Evolutionary conservation across 2,888 invertebrate species (phyloP).

Genomic region (Drosophila leonis): DNA sequence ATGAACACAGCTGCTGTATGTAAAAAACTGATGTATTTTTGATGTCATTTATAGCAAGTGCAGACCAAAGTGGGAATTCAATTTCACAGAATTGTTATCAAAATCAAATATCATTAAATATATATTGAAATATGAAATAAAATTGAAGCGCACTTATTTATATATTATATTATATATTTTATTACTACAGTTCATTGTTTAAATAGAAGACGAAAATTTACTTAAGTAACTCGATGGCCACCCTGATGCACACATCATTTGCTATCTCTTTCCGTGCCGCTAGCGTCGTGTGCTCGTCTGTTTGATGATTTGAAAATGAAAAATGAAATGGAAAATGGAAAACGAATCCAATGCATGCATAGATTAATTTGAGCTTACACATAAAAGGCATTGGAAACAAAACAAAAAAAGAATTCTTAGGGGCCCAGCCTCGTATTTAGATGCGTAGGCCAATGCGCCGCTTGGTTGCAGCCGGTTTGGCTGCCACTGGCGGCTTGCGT

Average conservation of each 20-base stretch:
- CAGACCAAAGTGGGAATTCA: background rate
- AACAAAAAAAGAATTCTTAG: background rate
- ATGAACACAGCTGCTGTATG: too few relatives aligned
- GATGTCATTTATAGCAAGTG: slow-evolving; percentile 54
- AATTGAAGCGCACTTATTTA: background rate
- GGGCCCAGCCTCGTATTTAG: background rate
- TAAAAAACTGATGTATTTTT: slow-evolving; percentile 60
- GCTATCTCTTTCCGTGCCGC: slow-evolving; percentile 21
- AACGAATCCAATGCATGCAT: background rate
- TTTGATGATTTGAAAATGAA: slow-evolving; percentile 28
- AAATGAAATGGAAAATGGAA: background rate
- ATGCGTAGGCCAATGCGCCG: background rate
- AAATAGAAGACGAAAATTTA: slow-evolving; percentile 1
- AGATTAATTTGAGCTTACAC: background rate
- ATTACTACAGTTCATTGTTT: background rate
- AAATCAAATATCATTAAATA: slow-evolving; percentile 7
- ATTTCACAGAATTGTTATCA: slow-evolving; percentile 14
- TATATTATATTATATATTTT: background rate
- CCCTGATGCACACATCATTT: background rate
- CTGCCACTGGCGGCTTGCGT: background rate
- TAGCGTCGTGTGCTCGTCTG: background rate
- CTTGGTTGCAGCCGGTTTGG: background rate
- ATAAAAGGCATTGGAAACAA: background rate
- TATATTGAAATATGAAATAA: background rate
- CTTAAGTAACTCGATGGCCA: background rate